Evolutionary conservation across 2,888 invertebrate genomes (phyloP), one percentile per base, ranked within the genome.

Genomic region (Napeogenes inachia): DNA sequence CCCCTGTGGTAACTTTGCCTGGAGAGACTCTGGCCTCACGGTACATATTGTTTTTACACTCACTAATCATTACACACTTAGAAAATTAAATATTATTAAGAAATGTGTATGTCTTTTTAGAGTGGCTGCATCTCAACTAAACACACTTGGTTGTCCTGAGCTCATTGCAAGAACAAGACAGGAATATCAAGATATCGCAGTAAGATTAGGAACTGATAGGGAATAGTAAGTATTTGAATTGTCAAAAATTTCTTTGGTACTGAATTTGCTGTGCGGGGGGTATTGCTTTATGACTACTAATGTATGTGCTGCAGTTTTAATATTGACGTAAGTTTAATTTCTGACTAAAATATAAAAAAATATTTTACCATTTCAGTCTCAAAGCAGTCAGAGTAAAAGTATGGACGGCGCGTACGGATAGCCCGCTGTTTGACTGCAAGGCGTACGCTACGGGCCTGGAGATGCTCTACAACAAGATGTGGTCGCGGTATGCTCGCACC

Each of bases 71-170:
- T 21, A 21, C 21, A 21, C 21, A 21, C 1, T 21, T 21, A 21
- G 21, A 21, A 21, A 21, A 21, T 21, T 21, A 21, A 21, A 45
- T 30, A 32, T n/a, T 54, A 2, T 47, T 3, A 56, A 42, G 54
- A 59, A 50, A 57, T 42, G 47, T 35, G 5, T 45, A 45, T 47
- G 13, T 56, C 21, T 62, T 47, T 63, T 61, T 57, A 94, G 99
- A 75, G 99, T 99, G 66, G 99, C 99, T 42, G 98, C 99, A 8
- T 99, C 99, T 64, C 99, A 99, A 85, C 91, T 99, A 66, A 95
- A 96, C 66, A 97, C 99, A 4, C 92, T 99, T 45, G 99, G 99
- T 6, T 97, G 97, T 79, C 97, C 98, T 0, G 99, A 99, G 80
- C 91, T 99, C 71, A 97, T 99, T 66, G 99, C 99, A 13, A 93